Evolutionary conservation across 2,888 invertebrate species (phyloP).

Genomic region (Notocelia uddmanniana): DNA sequence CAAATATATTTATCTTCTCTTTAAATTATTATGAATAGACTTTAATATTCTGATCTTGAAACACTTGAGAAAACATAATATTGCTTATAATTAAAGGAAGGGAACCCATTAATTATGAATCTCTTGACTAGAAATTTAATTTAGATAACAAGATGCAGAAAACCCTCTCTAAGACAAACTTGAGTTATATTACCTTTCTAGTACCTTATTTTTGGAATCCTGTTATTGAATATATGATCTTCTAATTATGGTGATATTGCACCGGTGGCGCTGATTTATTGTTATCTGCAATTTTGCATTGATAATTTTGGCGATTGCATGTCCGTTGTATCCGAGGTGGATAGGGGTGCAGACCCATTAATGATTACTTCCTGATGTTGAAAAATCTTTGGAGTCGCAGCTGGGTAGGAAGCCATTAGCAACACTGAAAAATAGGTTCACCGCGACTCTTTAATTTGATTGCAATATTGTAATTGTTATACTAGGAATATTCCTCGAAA

Average conservation of each 20-base stretch:
- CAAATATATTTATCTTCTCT: too few relatives aligned
- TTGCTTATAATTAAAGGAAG: constrained; percentile 1
- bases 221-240: constrained; percentile 1
- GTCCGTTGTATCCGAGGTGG: constrained; percentile 85
- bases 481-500: too few relatives aligned
- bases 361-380: constrained; percentile 79
- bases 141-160: neutral
- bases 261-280: too few relatives aligned
- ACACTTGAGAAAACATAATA: constrained; percentile 22
- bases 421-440: constrained; percentile 79
- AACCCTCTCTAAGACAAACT: neutral
- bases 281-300: too few relatives aligned
- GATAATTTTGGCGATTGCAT: too few relatives aligned
- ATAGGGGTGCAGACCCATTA: constrained; percentile 90
- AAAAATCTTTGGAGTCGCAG: constrained; percentile 61
- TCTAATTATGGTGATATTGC: too few relatives aligned
- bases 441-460: neutral
- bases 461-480: too few relatives aligned
- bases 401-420: constrained; percentile 86
- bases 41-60: constrained; percentile 1
- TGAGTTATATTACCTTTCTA: neutral
- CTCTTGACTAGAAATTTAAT: constrained; percentile 16
- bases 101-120: neutral
- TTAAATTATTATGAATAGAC: neutral
- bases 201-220: neutral